Conservation (phyloP, 2,113 vertebrate species). For the Elachura formosa region DNA sequence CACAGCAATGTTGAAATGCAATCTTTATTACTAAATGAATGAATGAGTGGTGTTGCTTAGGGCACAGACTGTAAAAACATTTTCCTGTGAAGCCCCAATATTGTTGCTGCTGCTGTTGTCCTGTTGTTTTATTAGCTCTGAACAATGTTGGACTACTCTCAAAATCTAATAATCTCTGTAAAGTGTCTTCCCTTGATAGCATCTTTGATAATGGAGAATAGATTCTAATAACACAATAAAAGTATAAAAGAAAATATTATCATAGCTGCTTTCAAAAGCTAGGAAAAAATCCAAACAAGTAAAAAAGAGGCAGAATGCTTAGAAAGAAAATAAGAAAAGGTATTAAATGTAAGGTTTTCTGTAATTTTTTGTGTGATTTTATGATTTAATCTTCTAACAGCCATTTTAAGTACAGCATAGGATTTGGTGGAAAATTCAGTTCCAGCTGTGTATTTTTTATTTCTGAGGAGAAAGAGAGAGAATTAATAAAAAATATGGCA, state of each 20-base stretch:
- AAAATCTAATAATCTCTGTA: slow-evolving; percentile 26
- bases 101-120: neutral
- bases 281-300: neutral
- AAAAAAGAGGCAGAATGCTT: neutral
- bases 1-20: neutral
- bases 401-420: neutral
- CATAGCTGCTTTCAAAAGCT: neutral
- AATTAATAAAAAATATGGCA: neutral
- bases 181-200: neutral
- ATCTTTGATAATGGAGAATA: neutral
- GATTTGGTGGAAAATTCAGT: neutral
- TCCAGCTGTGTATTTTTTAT: neutral
- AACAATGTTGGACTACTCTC: slow-evolving; percentile 14
- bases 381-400: neutral
- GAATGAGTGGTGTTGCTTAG: slow-evolving; percentile 5
- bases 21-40: slow-evolving; percentile 31
- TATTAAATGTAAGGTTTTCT: neutral
- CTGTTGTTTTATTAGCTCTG: slow-evolving; percentile 50
- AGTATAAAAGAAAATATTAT: neutral
- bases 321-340: neutral
- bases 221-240: neutral
- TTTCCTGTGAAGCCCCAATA: neutral
- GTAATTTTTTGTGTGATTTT: neutral
- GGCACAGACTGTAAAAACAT: neutral
- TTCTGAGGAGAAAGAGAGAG: neutral